Base-by-base conservation (phyloP, 2,113 vertebrate species). In the Melanocharis versteri region DNA sequence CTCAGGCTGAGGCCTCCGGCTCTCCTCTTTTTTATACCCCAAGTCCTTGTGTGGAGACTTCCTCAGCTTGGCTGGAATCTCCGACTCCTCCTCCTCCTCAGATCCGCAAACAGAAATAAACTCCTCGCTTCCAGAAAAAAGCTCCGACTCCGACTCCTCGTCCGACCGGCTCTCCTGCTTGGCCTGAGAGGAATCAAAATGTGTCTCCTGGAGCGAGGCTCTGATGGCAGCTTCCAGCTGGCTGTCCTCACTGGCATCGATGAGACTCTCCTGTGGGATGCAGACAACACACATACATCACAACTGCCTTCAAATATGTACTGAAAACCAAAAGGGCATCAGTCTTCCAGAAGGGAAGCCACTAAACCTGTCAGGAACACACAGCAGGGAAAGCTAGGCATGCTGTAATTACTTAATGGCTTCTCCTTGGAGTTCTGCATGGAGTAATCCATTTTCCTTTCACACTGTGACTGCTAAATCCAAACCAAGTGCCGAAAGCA, bases 231-330 rank as follows among this genome's bases (percentile, higher is more conserved):
- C 99, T 98, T 99, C 99, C 97, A 99, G 95, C 97, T 99, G 99
- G 97, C 99, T 99, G 97, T 99, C 99, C 98, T 99, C 99, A 81
- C 99, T 99, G 94, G 99, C 99, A 85, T 99, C 99, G 82, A 99
- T 99, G 80, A 99, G 98, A 84, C 99, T 99, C 97, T 99, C 99
- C 99, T 99, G 97, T 50, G 86, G 95, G 89, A 89, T 4, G 45
- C 65, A 95, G 54, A 96, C 53, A 93, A 89, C 79, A 92, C 56
- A 96, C 64, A 56, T 28, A n/a, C 22, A 40, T 64, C 64, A 94
- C 40, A 42, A 14, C 11, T 6, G n/a, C 30, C 28, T 47, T n/a
- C 30, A 47, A 35, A 27, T 4, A n/a, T 0, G 1, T 1, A 10
- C 45, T 47, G 69, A 57, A 60, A 77, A 68, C 10, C 20, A 47